Evolutionary conservation across 37 sponge, comb jelly and placozoan species (phyloP).

Genomic region (Eunapius fragilis): DNA sequence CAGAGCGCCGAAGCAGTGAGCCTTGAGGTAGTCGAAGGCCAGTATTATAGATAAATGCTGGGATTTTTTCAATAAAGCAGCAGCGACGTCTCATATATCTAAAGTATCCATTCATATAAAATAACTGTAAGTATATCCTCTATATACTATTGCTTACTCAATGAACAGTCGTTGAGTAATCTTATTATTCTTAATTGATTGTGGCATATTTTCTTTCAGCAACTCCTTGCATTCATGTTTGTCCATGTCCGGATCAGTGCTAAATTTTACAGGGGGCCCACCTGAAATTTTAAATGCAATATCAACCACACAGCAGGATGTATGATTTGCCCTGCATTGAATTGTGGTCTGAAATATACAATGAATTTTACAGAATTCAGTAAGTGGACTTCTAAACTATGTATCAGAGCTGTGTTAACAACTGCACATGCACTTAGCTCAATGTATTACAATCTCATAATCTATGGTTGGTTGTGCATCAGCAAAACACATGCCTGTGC

Average conservation of each 20-base stretch:
- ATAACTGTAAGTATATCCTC: not conserved
- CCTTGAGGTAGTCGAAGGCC: not conserved
- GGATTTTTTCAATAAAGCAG: slow-evolving; percentile 34
- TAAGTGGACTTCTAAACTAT: too few relatives aligned
- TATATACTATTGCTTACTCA: slow-evolving; percentile 26
- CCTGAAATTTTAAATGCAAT: not conserved
- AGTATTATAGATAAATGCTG: slow-evolving; percentile 22
- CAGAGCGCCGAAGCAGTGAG: not conserved
- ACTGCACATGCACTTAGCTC: too few relatives aligned
- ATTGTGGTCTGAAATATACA: too few relatives aligned
- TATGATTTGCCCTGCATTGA: too few relatives aligned
- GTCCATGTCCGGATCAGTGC: slow-evolving; percentile 1
- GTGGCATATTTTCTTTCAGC: slow-evolving; percentile 52
- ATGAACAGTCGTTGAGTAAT: slow-evolving; percentile 67
- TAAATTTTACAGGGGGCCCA: slow-evolving; percentile 20
- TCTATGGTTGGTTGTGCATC: too few relatives aligned
- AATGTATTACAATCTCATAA: too few relatives aligned
- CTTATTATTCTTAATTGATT: slow-evolving; percentile 58
- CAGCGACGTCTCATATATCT: slow-evolving; percentile 49
- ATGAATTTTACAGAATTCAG: too few relatives aligned
- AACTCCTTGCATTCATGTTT: slow-evolving; percentile 35
- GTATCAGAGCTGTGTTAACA: too few relatives aligned
- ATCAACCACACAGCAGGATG: too few relatives aligned
- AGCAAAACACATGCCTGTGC: too few relatives aligned
- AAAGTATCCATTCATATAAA: too few relatives aligned